Evolutionary conservation across 2,113 vertebrate species (phyloP), one percentile per base, ranked within the genome.

Genomic region (Etia nguti): DNA sequence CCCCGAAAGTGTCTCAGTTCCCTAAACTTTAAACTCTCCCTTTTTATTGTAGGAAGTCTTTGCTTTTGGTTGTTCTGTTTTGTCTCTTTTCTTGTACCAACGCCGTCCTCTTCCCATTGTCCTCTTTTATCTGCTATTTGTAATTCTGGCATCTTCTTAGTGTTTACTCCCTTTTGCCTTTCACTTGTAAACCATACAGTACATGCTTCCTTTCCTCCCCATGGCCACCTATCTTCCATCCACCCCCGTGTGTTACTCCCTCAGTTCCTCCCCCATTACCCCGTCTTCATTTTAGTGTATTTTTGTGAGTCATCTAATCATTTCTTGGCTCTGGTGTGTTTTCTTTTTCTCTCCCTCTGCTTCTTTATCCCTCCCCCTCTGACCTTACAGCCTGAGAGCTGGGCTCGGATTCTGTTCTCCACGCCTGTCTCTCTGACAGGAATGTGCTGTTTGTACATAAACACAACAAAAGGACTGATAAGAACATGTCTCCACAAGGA

Each of bases 381-480:
- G 90, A 92, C 90, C 92, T 90, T 92, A 75, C 84, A 83, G 86
- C 89, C 86, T 75, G 70, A 43, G 75, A 43, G 68, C 73, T 56
- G n/a, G 46, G 83, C 38, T 91, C 4, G 1, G 90, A 89, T 92
- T 81, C 81, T 59, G 68, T 43, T 60, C 82, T 82, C 54, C 73
- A 36, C 15, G 36, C 77, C 75, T 36, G 18, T 59, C 87, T 91
- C 79, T 86, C 52, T 41, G 54, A 16, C 80, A 90, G 92, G 93
- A 95, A 95, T 95, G 93, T 89, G 85, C 81, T 83, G 90, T 95
- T 93, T 95, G 92, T 68, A 91, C 89, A 82, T 86, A 95, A 94
- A 94, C 93, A 94, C 29, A 43, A 87, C 86, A 81, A 85, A 50
- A 79, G 34, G 20, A 62, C 84, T 70, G 94, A 96, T 94, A 95